phyloP scores from a whole-genome alignment of 64 coral and sea anemone genomes.

The Dendrophyllia cribrosa region DNA sequence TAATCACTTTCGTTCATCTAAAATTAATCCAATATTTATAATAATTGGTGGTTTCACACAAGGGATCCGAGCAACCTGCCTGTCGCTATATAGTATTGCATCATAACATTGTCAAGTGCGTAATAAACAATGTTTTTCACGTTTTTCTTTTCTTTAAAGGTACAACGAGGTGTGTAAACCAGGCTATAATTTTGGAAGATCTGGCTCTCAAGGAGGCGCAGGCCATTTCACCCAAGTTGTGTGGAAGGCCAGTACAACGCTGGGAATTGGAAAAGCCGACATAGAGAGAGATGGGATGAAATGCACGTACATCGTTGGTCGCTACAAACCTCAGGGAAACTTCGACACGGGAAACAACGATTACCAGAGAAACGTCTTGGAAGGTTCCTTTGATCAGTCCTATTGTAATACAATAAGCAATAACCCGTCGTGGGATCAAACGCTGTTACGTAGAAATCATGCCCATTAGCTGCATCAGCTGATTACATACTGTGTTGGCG shows the following conservation, averaged over 20 bases:
- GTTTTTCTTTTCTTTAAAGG: neutral
- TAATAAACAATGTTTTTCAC: neutral
- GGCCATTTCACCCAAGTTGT: slow-evolving; percentile 91
- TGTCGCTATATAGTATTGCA: too few species aligned
- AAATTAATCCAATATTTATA: too few species aligned
- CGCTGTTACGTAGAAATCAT: too few species aligned
- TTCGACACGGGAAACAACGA: neutral
- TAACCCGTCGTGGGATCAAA: too few species aligned
- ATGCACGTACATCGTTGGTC: slow-evolving; percentile 69
- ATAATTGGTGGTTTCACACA: too few species aligned
- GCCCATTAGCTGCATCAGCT: too few species aligned
- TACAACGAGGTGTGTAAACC: slow-evolving; percentile 71
- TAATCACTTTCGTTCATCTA: too few species aligned
- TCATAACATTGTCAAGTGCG: too few species aligned
- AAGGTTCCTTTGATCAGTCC: neutral
- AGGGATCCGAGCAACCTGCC: too few species aligned
- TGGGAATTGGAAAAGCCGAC: slow-evolving; percentile 78
- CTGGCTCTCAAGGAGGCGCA: slow-evolving; percentile 32
- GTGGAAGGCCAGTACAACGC: slow-evolving; percentile 61
- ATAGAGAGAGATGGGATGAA: slow-evolving; percentile 37
- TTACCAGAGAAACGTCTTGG: slow-evolving; percentile 12
- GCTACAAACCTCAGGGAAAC: slow-evolving; percentile 64
- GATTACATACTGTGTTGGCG: too few species aligned
- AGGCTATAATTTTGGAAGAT: slow-evolving; percentile 58
- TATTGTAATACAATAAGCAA: too few species aligned